phyloP scores from a whole-genome alignment of 2,888 invertebrate genomes.

The Chloromyia formosa region DNA sequence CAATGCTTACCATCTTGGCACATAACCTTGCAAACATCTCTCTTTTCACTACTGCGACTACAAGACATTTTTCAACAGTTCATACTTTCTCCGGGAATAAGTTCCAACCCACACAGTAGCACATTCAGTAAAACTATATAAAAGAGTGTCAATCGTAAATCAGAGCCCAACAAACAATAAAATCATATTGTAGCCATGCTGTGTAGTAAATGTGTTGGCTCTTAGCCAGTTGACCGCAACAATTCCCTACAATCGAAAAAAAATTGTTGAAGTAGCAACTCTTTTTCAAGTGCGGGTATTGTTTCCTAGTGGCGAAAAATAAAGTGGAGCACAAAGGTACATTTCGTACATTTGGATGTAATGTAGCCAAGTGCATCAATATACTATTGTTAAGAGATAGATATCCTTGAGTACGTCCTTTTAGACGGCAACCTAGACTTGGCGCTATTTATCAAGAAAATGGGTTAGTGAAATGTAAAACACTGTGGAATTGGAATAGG shows the following conservation, averaged over 20 bases:
- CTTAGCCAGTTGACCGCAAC: background rate
- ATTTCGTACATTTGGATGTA: too few relatives aligned
- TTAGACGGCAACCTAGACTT: too few relatives aligned
- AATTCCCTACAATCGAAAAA: background rate
- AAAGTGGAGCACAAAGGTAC: background rate
- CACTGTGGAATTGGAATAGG: too few relatives aligned
- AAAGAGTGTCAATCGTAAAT: too few relatives aligned
- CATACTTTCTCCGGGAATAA: too few relatives aligned
- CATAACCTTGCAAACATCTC: background rate
- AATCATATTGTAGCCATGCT: background rate
- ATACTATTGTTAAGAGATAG: too few relatives aligned
- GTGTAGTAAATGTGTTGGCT: background rate
- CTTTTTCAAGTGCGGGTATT: background rate
- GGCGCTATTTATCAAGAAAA: too few relatives aligned
- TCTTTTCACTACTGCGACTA: background rate
- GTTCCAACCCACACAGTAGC: background rate
- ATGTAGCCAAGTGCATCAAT: too few relatives aligned
- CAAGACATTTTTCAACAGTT: too few relatives aligned
- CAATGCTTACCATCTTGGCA: background rate
- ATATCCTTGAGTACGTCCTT: too few relatives aligned
- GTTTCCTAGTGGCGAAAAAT: background rate
- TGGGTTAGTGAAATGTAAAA: too few relatives aligned
- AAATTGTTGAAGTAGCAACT: background rate
- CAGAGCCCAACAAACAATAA: background rate
- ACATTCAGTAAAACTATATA: background rate